phyloP scores from a whole-genome alignment of 2,888 invertebrate species.

The Melinaea menophilus region DNA sequence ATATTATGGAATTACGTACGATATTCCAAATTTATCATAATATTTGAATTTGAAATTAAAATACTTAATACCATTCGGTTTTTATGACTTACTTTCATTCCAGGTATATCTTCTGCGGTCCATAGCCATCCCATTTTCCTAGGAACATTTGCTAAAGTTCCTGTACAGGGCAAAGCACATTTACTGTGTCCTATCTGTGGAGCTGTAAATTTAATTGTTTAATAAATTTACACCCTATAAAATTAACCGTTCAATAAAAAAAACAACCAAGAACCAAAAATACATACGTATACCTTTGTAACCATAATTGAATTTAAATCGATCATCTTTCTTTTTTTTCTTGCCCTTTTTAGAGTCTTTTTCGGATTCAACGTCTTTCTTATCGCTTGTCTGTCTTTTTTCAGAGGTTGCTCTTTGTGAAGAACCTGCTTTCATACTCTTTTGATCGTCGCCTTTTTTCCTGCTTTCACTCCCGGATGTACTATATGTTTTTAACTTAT shows the following conservation, averaged over 20 bases:
- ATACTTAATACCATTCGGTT: not conserved
- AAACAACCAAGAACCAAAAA: slow-evolving; percentile 27
- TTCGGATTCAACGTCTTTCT: slow-evolving; percentile 53
- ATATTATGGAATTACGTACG: no score
- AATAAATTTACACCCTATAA: slow-evolving; percentile 11
- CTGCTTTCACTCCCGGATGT: slow-evolving; percentile 56
- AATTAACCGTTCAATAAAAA: slow-evolving; percentile 11
- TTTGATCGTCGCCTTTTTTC: slow-evolving; percentile 41
- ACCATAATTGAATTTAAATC: slow-evolving; percentile 69
- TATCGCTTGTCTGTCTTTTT: slow-evolving; percentile 33
- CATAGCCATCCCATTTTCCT: slow-evolving; percentile 73
- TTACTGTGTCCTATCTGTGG: slow-evolving; percentile 67
- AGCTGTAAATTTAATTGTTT: slow-evolving; percentile 44
- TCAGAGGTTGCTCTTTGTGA: slow-evolving; percentile 37
- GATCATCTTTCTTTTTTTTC: slow-evolving; percentile 53
- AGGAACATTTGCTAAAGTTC: slow-evolving; percentile 56
- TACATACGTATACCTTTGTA: slow-evolving; percentile 75
- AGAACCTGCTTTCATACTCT: slow-evolving; percentile 38
- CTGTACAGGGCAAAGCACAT: slow-evolving; percentile 58
- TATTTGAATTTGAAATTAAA: no score
- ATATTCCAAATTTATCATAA: no score
- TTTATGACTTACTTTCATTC: slow-evolving; percentile 53
- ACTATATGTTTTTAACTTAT: slow-evolving; percentile 47
- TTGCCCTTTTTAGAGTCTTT: slow-evolving; percentile 53
- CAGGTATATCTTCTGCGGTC: slow-evolving; percentile 64